A percentile compares a stretch with the other conserved stretches of the same genome.
Conservation (phyloP, 1,140 invertebrate genomes). For the Drosophila triauraria region DNA sequence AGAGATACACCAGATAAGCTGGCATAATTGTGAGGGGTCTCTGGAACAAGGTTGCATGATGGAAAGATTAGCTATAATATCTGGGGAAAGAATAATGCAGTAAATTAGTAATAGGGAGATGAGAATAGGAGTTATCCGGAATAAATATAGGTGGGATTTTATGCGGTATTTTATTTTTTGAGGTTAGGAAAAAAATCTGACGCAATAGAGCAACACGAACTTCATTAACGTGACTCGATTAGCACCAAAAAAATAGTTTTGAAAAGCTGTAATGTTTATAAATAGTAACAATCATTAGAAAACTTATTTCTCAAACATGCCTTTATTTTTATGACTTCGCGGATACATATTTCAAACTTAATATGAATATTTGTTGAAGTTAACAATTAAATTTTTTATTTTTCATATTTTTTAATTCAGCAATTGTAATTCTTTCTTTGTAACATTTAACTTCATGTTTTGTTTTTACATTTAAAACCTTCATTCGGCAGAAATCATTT, state of each 20-base stretch:
- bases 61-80: background rate
- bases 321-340: background rate
- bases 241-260: background rate
- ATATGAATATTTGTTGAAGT: rapidly evolving
- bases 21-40: constrained; percentile 36
- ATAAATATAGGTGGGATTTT: too few relatives aligned
- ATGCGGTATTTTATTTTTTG: too few relatives aligned
- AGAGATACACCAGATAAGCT: constrained; percentile 52
- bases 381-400: background rate
- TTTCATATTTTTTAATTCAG: too few relatives aligned
- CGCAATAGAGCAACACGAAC: too few relatives aligned
- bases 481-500: background rate
- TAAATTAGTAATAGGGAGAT: too few relatives aligned
- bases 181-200: too few relatives aligned
- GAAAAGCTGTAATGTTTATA: background rate
- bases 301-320: background rate
- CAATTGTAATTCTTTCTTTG: too few relatives aligned
- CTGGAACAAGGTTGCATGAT: background rate
- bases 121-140: too few relatives aligned
- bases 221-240: too few relatives aligned
- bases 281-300: background rate
- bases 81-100: background rate
- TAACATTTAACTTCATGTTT: background rate
- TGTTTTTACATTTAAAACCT: background rate
- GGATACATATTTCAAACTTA: background rate